Conservation (phyloP, 2,888 invertebrate species). For the Heliconius erato region DNA sequence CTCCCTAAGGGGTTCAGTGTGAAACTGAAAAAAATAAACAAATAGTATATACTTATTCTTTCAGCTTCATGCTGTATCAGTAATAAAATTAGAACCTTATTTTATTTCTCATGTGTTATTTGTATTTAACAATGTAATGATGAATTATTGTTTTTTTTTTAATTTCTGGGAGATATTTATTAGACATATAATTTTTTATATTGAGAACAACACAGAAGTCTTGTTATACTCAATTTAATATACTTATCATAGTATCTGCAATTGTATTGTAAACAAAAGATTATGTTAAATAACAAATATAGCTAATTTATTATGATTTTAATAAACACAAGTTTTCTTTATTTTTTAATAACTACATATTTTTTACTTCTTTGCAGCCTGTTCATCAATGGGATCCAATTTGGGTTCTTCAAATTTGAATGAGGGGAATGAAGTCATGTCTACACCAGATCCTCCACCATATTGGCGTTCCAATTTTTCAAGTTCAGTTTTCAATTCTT, state of each 20-base stretch:
- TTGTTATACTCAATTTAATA: neutral
- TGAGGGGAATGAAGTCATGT: slow-evolving; percentile 95
- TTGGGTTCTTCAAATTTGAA: slow-evolving; percentile 92
- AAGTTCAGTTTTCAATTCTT: slow-evolving; percentile 91
- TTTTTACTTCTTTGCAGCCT: slow-evolving; percentile 61
- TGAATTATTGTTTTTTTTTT: too few relatives aligned
- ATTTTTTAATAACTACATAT: slow-evolving; percentile 23
- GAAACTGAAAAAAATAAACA: too few relatives aligned
- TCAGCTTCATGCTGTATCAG: too few relatives aligned
- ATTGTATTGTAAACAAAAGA: neutral
- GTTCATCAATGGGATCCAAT: slow-evolving; percentile 88
- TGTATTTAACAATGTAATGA: too few relatives aligned
- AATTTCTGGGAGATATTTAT: too few relatives aligned
- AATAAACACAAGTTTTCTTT: slow-evolving; percentile 8
- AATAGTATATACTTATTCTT: too few relatives aligned
- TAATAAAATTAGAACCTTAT: too few relatives aligned
- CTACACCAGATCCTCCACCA: slow-evolving; percentile 91
- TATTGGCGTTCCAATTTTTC: slow-evolving; percentile 92
- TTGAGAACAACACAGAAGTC: too few relatives aligned
- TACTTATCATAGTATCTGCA: neutral
- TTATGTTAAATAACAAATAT: slow-evolving; percentile 3
- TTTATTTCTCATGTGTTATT: too few relatives aligned
- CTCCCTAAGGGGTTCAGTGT: too few relatives aligned
- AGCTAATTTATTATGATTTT: slow-evolving; percentile 29
- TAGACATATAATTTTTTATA: too few relatives aligned